Percentiles rank a stretch among this genome's conserved stretches.
These are phyloP conservation scores for Lepidocyrtoides sp. DNA, from an alignment of 2,888 invertebrate genomes.

Conservation along the genomic window DNA sequence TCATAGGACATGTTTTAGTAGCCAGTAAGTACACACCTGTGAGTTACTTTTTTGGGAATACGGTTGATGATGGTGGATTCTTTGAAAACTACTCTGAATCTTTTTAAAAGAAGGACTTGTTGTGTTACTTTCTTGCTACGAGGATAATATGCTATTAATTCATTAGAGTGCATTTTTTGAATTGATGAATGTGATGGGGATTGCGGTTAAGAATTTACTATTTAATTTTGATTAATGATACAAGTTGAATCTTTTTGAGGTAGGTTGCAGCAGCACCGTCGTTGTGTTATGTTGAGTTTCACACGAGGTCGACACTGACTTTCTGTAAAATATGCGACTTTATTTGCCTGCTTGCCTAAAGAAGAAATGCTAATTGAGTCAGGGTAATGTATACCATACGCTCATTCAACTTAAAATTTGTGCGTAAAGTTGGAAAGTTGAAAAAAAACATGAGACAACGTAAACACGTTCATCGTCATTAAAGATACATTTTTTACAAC, in stretches of 20 bases:
- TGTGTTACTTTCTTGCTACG: background rate
- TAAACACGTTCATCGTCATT: background rate
- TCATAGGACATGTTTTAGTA: background rate
- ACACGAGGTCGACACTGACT: conserved; percentile 5
- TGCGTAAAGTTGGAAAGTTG: background rate
- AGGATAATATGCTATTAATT: background rate
- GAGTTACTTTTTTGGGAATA: background rate
- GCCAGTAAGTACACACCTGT: background rate
- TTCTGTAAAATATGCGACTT: background rate
- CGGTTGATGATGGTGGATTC: background rate
- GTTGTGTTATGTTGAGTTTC: background rate
- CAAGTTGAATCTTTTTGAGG: background rate
- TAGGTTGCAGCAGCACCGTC: too few species aligned
- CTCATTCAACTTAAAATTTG: background rate
- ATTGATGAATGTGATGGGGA: background rate
- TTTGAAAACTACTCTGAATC: background rate
- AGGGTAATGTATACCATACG: background rate
- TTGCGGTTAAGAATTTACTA: background rate
- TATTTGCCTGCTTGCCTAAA: background rate
- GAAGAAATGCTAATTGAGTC: conserved; percentile 1
- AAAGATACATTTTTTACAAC: too few species aligned
- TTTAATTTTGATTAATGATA: background rate
- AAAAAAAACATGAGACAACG: background rate
- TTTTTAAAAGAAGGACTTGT: background rate
- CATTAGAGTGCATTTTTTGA: background rate